A percentile compares a stretch with the other conserved stretches of the same genome.
Evolutionary conservation across 2,113 vertebrate genomes (phyloP).

Genomic region (Amphiprion percula): DNA sequence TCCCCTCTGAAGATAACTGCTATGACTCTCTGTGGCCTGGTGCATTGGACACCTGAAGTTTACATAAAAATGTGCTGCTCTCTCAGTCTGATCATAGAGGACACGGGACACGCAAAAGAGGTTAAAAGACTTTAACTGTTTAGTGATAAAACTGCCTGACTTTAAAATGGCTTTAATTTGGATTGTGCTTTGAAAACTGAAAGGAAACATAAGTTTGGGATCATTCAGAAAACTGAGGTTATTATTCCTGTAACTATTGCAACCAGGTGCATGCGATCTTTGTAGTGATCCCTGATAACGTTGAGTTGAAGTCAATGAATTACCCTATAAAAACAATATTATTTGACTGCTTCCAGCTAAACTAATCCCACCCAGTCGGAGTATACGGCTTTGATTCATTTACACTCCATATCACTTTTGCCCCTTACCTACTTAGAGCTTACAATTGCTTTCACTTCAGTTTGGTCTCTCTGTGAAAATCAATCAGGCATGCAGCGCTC

Average conservation of each 20-base stretch:
- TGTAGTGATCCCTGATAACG: slow-evolving; percentile 11
- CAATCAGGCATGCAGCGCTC: slow-evolving; percentile 20
- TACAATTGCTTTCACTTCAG: slow-evolving; percentile 39
- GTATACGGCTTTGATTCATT: slow-evolving; percentile 18
- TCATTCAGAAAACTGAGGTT: background rate
- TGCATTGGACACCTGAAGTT: background rate
- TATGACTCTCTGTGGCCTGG: no score
- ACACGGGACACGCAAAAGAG: no score
- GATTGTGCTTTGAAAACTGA: background rate
- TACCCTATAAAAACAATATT: slow-evolving; percentile 17
- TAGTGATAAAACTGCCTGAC: background rate
- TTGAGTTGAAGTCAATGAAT: slow-evolving; percentile 18
- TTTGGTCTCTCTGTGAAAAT: slow-evolving; percentile 23
- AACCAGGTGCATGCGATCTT: background rate
- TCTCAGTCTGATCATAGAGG: no score
- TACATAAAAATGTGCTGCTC: background rate
- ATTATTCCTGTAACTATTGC: slow-evolving; percentile 10
- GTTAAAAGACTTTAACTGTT: slow-evolving; percentile 13
- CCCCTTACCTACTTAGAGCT: slow-evolving; percentile 15
- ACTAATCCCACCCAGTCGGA: slow-evolving; percentile 15
- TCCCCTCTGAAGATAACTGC: no score
- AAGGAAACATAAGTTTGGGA: background rate
- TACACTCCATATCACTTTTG: slow-evolving; percentile 13
- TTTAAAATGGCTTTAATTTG: slow-evolving; percentile 5
- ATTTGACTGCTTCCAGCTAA: slow-evolving; percentile 21